Base-by-base conservation (phyloP, 1,140 invertebrate species). In the Solenopsis invicta region DNA sequence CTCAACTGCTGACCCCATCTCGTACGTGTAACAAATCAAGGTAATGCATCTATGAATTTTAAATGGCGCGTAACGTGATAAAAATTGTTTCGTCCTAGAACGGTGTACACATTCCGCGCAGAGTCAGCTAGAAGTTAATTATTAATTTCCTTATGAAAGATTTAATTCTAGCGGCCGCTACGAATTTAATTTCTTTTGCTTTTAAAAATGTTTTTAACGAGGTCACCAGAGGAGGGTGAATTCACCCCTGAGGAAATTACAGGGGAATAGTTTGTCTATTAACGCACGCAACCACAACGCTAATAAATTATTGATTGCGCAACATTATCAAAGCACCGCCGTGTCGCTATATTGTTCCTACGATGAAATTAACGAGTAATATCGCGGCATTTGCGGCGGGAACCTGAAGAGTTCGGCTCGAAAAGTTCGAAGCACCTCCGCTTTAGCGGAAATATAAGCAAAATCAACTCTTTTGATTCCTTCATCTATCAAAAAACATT, bases 301-400 rank as follows among this genome's bases (percentile, higher is more conserved):
- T 84, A 84, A 84, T 75, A 84, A 50, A 75, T 84, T 84, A 84
- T 75, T 84, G 80, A 62, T 82, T 82, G 41, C 10, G 52, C 12
- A 75, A 84, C 56, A 61, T 84, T 75, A 84, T 75, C 54, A 61
- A 61, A 84, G 54, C 41, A 24, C 18, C 48, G 67, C 18, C 48
- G 18, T 5, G 13, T 9, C 41, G 18, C 13, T 50, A 59, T 80
- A 54, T 82, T 82, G 69, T 74, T 72, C 52, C 16, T 45, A 34
- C 37, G 24, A 10, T 37, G 10, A 59, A 84, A 84, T 72, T 48
- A 61, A 74, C 13, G 24, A 59, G 34, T 29, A 74, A 82, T 59
- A 72, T 48, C 29, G 24, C 52, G 24, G 67, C 8, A 48, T 37
- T 74, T 75, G 29, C n/a, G 41, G 41, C 21, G 8, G 1, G 29